Percentiles rank a stretch among this genome's conserved stretches.
phyloP scores from a whole-genome alignment of 2,888 invertebrate species.

The Coleophora flavipennella region DNA sequence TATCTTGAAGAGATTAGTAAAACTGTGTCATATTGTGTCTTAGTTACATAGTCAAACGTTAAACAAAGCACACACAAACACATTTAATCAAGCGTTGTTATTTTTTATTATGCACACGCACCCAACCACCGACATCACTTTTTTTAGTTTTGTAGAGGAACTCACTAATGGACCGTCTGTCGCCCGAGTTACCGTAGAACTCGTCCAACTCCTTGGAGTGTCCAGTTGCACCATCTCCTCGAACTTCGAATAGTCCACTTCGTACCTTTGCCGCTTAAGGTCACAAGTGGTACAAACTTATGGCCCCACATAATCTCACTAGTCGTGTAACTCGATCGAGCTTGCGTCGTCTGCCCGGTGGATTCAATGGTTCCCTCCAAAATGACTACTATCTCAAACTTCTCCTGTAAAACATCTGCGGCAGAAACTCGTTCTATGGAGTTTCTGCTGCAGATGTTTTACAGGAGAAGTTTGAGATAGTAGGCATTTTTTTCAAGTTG shows the following conservation, averaged over 20 bases:
- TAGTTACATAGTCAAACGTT: no score
- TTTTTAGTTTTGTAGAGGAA: conserved; percentile 34
- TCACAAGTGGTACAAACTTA: conserved; percentile 68
- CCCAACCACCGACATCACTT: conserved; percentile 28
- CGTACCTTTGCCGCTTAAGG: conserved; percentile 14
- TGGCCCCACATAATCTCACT: conserved; percentile 79
- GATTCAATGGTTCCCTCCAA: conserved; percentile 80
- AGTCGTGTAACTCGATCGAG: conserved; percentile 75
- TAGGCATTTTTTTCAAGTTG: no score
- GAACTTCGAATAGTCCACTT: conserved; percentile 80
- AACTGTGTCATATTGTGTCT: no score
- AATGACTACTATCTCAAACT: conserved; percentile 80
- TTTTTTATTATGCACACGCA: conserved; percentile 35
- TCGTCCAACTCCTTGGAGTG: conserved; percentile 70
- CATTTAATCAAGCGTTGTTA: conserved; percentile 27
- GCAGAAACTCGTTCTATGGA: neutral
- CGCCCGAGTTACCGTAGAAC: conserved; percentile 74
- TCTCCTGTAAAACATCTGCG: conserved; percentile 73
- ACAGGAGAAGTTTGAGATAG: no score
- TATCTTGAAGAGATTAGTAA: no score
- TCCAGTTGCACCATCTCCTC: conserved; percentile 61
- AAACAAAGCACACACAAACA: conserved; percentile 21
- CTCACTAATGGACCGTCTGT: conserved; percentile 72
- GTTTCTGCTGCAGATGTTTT: no score
- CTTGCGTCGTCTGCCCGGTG: conserved; percentile 75